A percentile compares a stretch with the other conserved stretches of the same genome.
Conservation (phyloP, 2,797 vertebrate genomes). For the Lagocephalus sceleratus region DNA sequence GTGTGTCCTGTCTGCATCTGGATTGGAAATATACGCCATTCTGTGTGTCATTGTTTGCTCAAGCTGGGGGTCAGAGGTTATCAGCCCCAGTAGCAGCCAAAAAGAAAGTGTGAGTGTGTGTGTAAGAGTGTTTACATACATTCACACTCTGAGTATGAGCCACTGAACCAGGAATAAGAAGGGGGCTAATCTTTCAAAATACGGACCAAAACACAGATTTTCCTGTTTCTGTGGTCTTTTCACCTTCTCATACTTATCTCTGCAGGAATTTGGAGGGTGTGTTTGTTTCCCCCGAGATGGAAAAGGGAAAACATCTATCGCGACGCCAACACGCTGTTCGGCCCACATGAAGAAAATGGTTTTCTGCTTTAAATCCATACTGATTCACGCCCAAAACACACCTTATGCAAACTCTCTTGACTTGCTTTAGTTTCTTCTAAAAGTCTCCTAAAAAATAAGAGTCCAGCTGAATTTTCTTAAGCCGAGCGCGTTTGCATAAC, state of each 20-base stretch:
- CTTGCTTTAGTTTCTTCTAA: too few relatives aligned
- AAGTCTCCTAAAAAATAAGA: too few relatives aligned
- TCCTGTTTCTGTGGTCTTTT: constrained; percentile 22
- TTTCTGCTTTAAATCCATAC: too few relatives aligned
- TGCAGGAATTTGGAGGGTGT: constrained; percentile 12
- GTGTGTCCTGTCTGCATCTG: constrained; percentile 7
- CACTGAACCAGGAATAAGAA: constrained; percentile 8
- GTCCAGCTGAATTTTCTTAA: too few relatives aligned
- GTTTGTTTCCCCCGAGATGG: constrained; percentile 1
- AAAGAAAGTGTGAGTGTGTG: constrained; percentile 11
- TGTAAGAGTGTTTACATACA: neutral
- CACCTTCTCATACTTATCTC: constrained; percentile 1
- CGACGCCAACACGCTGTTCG: constrained; percentile 13
- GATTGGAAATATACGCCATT: constrained; percentile 5
- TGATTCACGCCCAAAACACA: too few relatives aligned
- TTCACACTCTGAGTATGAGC: constrained; percentile 21
- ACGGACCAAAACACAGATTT: constrained; percentile 18
- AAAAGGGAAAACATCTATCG: neutral
- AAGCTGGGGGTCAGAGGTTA: constrained; percentile 33
- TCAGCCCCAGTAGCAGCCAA: constrained; percentile 9
- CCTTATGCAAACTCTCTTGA: too few relatives aligned
- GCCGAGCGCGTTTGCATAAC: too few relatives aligned
- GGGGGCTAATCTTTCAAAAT: constrained; percentile 16
- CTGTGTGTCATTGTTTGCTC: constrained; percentile 28
- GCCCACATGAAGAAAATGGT: constrained; percentile 13